Evolutionary conservation across 2,888 invertebrate species (phyloP), one percentile per base, ranked within the genome.

Genomic region (Drepanosiphum platanoidis): DNA sequence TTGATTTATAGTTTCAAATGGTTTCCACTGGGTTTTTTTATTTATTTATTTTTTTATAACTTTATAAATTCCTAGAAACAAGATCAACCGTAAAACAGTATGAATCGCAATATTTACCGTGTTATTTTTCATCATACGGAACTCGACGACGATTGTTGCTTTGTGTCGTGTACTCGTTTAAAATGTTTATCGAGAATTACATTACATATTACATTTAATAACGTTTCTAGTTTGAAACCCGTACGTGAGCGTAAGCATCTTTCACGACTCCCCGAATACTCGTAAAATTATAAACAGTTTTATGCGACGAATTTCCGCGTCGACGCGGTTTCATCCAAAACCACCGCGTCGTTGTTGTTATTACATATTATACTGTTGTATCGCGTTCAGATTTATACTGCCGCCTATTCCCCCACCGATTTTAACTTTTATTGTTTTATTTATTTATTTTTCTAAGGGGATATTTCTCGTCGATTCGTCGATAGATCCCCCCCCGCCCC

Each of bases 241-340:
- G 5, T 52, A 52, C 22, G 4, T 1, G 15, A 46, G 39, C 13
- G n/a, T 61, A 77, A 68, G 27, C 22, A 13, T 77, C 30, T 64
- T 61, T 39, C 18, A 30, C 32, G 13, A 36, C 42, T 46, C 72
- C n/a, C 74, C n/a, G 15, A 64, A 42, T 66, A 42, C 64, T 66
- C 30, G 32, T 78, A 42, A 78, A 78, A 32, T 79, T 42, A n/a
- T 30, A 34, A n/a, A 30, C 30, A 78, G 22, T 78, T 30, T 61
- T 42, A n/a, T 30, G 30, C 18, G 11, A 42, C 22, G 22, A 64
- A 64, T 39, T 42, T 66, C 30, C 30, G 27, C 27, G 36, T 30
- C 27, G n/a, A 39, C 39, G 30, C 18, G 22, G 42, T 78, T 42
- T 42, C 32, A 39, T 39, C 39, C 1, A 18, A 64, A 77, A 77